phyloP scores from a whole-genome alignment of 2,797 vertebrate genomes.

The Lophotriccus pileatus region DNA sequence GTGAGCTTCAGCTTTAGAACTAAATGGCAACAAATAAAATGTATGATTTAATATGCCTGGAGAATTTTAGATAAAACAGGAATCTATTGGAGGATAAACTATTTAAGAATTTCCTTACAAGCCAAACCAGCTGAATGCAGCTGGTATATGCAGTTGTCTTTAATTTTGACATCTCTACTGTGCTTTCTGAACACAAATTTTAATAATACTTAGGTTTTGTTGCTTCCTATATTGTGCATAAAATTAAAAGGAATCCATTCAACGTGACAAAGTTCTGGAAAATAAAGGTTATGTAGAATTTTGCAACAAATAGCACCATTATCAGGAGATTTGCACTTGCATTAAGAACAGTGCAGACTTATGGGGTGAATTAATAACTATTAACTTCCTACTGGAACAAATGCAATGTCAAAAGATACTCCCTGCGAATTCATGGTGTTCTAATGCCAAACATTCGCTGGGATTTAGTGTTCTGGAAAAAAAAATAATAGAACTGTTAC shows the following conservation, averaged over 20 bases:
- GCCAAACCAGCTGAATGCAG: background rate
- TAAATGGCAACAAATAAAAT: constrained; percentile 14
- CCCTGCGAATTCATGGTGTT: background rate
- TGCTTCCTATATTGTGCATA: background rate
- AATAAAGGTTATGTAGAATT: background rate
- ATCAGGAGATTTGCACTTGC: background rate
- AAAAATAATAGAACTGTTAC: background rate
- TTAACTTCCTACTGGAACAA: background rate
- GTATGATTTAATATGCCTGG: constrained; percentile 19
- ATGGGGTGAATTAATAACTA: background rate
- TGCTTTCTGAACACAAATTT: background rate
- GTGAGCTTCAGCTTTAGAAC: background rate
- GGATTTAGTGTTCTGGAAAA: background rate
- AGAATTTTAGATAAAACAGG: background rate
- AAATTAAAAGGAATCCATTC: constrained; percentile 9
- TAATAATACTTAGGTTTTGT: background rate
- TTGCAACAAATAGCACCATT: background rate
- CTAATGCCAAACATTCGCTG: background rate
- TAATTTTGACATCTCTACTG: background rate
- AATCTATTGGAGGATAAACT: background rate
- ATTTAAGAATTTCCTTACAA: background rate
- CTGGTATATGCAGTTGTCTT: background rate
- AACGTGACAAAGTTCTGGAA: background rate
- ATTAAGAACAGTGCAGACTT: background rate
- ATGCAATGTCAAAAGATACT: background rate